These are phyloP conservation scores for Poeciliopsis gracilis DNA, from an alignment of 2,797 vertebrate species.

Conservation along the genomic window DNA sequence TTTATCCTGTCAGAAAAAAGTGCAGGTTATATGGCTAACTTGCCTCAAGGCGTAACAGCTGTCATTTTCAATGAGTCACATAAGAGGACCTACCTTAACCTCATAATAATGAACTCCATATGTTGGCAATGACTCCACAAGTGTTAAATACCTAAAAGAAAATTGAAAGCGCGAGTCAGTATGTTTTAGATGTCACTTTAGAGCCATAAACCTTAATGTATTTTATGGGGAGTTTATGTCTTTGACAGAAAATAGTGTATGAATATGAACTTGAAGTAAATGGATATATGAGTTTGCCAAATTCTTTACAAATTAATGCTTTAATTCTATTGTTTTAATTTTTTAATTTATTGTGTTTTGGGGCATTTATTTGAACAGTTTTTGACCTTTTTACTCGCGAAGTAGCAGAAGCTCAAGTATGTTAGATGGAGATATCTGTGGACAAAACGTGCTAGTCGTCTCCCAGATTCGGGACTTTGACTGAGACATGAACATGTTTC, in stretches of 20 bases:
- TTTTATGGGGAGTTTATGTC: neutral
- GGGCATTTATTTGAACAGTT: neutral
- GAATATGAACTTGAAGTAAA: neutral
- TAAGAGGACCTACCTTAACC: constrained; percentile 88
- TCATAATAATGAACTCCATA: constrained; percentile 98
- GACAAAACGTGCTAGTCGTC: neutral
- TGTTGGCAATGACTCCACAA: constrained; percentile 94
- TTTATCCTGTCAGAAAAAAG: constrained; percentile 88
- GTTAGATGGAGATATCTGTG: neutral
- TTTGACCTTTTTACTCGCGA: neutral
- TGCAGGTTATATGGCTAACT: constrained; percentile 26
- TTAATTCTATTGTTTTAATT: neutral
- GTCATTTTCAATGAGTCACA: constrained; percentile 41
- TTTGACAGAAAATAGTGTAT: neutral
- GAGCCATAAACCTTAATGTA: neutral
- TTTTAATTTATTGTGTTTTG: neutral
- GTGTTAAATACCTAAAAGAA: constrained; percentile 91
- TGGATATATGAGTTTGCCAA: neutral
- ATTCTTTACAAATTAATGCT: neutral
- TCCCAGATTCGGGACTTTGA: neutral
- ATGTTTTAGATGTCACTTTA: constrained; percentile 9
- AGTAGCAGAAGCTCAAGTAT: neutral
- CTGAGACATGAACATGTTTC: neutral
- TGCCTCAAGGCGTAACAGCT: constrained; percentile 23
- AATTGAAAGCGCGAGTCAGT: constrained; percentile 38